Conservation (phyloP, 2,113 vertebrate genomes). For the Athene cunicularia region DNA sequence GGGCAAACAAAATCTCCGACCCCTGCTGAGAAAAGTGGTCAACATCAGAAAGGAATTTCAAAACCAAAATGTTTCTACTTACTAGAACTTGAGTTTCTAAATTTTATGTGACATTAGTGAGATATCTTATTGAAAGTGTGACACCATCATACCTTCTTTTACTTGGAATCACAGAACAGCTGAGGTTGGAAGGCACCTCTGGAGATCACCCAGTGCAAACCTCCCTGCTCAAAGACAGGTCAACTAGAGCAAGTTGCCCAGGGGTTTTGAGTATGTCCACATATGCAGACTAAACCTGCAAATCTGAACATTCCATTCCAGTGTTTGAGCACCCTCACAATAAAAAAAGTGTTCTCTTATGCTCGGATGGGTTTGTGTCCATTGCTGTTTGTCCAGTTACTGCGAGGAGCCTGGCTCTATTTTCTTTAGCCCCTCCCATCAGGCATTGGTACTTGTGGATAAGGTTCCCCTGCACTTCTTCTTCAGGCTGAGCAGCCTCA, state of each 20-base stretch:
- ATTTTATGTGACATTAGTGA: neutral
- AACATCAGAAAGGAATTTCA: neutral
- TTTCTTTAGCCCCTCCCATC: neutral
- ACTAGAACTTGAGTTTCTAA: neutral
- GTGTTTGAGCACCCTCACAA: neutral
- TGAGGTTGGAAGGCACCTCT: neutral
- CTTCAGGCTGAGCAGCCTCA: neutral
- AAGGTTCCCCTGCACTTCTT: neutral
- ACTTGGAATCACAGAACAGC: neutral
- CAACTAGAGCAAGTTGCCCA: neutral
- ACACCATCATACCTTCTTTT: neutral
- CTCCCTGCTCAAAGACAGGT: accelerated
- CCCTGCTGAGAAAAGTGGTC: neutral
- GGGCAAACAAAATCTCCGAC: neutral
- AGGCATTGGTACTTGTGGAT: neutral
- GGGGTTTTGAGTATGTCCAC: neutral
- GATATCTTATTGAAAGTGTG: neutral
- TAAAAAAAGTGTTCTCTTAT: neutral
- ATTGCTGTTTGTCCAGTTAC: neutral
- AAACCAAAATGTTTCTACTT: neutral
- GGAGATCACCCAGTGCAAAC: neutral
- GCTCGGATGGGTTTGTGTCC: neutral
- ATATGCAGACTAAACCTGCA: too few relatives aligned
- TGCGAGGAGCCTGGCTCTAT: neutral
- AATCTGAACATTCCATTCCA: too few relatives aligned